Evolutionary conservation across 2,888 invertebrate genomes (phyloP), one percentile per base, ranked within the genome.

Genomic region (Eremobia ochroleuca): DNA sequence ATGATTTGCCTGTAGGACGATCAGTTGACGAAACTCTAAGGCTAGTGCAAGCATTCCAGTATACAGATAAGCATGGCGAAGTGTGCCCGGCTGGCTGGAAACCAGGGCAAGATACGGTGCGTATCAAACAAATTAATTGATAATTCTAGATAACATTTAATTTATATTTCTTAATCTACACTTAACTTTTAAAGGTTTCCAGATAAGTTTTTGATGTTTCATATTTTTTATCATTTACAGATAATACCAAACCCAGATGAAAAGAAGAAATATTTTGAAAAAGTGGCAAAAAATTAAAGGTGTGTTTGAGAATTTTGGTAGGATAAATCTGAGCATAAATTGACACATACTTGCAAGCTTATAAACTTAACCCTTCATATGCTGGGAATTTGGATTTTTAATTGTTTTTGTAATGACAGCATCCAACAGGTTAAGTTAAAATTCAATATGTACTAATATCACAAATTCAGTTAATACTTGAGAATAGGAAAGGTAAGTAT

Each of bases 61-160:
- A 98, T 91, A 99, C 99, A 0, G 99, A 99, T 93, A 97, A 98
- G 46, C 98, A 99, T 91, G 99, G 99, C 28, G 99, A 99, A 97
- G 99, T 99, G 0, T 99, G 99, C 93, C 99, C 99, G 37, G 99
- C 99, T 88, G 99, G 98, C 58, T 99, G 99, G 99, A 99, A 98
- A 95, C 99, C 99, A 68, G 99, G 99, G 52, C 98, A 98, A 95
- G 98, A 98, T 94, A 99, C 99, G 73, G 99, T 99, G 95, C 97
- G 97, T 94, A 84, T 70, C 75, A 76, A 78, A 73, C 28, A 49
- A 65, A 40, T 46, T 40, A 69, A 84, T 73, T 77, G 69, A 83
- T 80, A 81, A 81, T 31, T 37, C 6, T 61, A 76, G 85, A 86
- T 87, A 85, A 85, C 15, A 62, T 46, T 84, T 13, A 70, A 69